Percentiles rank a stretch among this genome's conserved stretches.
phyloP scores from a whole-genome alignment of 1,140 invertebrate species.

The Drosophila sechellia region DNA sequence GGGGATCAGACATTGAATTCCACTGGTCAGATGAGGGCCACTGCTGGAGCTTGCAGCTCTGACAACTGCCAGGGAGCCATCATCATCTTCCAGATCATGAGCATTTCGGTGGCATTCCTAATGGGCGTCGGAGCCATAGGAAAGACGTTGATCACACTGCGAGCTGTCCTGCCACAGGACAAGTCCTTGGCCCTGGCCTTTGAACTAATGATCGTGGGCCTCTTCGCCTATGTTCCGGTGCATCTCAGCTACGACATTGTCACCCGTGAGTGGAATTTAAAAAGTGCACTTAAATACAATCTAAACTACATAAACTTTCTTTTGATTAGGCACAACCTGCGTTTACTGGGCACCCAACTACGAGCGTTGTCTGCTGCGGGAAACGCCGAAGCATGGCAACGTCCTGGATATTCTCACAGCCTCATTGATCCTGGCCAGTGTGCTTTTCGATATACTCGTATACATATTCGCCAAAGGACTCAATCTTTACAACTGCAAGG shows the following conservation, averaged over 20 bases:
- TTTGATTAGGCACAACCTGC: slow-evolving; percentile 75
- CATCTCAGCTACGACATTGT: slow-evolving; percentile 86
- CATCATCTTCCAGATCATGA: slow-evolving; percentile 86
- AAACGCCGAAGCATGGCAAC: slow-evolving; percentile 81
- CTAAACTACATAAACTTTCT: not conserved
- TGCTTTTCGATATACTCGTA: slow-evolving; percentile 77
- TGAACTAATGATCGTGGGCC: slow-evolving; percentile 85
- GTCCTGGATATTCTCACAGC: slow-evolving; percentile 79
- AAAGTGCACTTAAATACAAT: not conserved
- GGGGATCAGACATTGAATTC: slow-evolving; percentile 53
- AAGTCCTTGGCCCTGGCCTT: slow-evolving; percentile 87
- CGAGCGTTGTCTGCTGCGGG: slow-evolving; percentile 68
- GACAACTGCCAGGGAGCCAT: slow-evolving; percentile 85
- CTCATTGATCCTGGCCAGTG: slow-evolving; percentile 67
- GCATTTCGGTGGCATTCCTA: slow-evolving; percentile 81
- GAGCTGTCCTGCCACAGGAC: slow-evolving; percentile 86
- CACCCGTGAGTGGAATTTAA: slow-evolving; percentile 75
- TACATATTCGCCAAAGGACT: slow-evolving; percentile 74
- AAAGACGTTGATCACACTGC: slow-evolving; percentile 86
- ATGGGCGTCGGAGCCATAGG: slow-evolving; percentile 85
- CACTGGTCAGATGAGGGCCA: slow-evolving; percentile 58
- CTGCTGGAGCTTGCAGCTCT: slow-evolving; percentile 86
- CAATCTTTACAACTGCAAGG: slow-evolving; percentile 80
- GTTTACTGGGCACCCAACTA: slow-evolving; percentile 80
- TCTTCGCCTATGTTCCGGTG: slow-evolving; percentile 86